phyloP scores from a whole-genome alignment of 1,140 invertebrate species.

The Temnothorax curvispinosus region DNA sequence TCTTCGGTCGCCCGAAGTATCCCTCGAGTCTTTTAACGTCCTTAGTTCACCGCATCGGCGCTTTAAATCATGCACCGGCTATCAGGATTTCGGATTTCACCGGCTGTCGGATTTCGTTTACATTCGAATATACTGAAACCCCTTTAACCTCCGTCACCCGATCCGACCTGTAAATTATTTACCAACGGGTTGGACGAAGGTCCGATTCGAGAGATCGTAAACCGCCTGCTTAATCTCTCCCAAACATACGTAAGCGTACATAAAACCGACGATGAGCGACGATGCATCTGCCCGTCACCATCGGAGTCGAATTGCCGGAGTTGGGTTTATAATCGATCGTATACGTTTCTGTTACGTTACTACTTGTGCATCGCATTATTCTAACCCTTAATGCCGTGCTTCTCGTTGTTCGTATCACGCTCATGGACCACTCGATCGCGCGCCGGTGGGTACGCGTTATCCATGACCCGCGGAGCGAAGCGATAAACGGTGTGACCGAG shows the following conservation, averaged over 20 bases:
- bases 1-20: neutral
- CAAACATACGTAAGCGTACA: constrained; percentile 31
- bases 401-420: neutral
- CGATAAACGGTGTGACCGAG: constrained; percentile 66
- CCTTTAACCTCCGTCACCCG: constrained; percentile 36
- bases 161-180: constrained; percentile 60
- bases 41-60: constrained; percentile 1
- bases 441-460: constrained; percentile 20
- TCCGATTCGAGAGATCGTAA: constrained; percentile 51
- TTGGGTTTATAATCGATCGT: constrained; percentile 65
- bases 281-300: neutral
- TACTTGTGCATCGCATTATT: constrained; percentile 19
- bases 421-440: neutral
- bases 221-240: constrained; percentile 46
- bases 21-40: neutral
- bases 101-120: constrained; percentile 43
- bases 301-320: neutral
- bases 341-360: neutral
- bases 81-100: constrained; percentile 9
- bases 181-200: constrained; percentile 5
- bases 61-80: constrained; percentile 44
- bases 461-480: constrained; percentile 55
- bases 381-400: constrained; percentile 40
- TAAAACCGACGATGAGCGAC: neutral
- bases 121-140: constrained; percentile 17